These are phyloP conservation scores for Pogonocichla stellata DNA, from an alignment of 2,113 vertebrate genomes.

Conservation along the genomic window DNA sequence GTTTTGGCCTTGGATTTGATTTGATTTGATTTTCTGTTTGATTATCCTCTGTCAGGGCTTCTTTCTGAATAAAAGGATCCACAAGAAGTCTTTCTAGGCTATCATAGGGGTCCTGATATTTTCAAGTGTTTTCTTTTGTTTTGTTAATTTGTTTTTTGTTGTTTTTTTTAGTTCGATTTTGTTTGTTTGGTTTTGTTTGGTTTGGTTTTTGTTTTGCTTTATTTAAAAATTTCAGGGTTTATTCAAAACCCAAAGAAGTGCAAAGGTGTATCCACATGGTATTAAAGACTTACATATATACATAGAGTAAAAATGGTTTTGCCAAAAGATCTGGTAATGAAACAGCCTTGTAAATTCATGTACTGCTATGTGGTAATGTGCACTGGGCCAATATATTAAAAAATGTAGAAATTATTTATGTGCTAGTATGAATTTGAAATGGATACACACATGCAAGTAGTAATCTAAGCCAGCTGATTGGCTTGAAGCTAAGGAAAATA, in stretches of 20 bases:
- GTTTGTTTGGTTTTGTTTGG: background rate
- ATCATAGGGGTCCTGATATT: background rate
- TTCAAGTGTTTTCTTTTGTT: background rate
- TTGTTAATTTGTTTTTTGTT: background rate
- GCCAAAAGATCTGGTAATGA: background rate
- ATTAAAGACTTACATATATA: background rate
- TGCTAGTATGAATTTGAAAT: background rate
- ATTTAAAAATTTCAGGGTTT: background rate
- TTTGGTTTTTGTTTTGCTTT: too few relatives aligned
- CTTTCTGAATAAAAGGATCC: background rate
- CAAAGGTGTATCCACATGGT: background rate
- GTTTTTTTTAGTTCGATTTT: background rate
- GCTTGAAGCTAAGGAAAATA: background rate
- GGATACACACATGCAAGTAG: background rate
- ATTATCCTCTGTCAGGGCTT: background rate
- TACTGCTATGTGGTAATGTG: background rate
- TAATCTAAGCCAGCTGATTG: background rate
- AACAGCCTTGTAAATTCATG: background rate
- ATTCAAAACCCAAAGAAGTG: background rate
- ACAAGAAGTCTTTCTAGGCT: background rate
- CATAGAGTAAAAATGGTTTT: background rate
- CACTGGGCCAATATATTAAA: background rate
- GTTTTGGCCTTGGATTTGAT: background rate
- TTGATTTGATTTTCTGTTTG: conserved; percentile 1
- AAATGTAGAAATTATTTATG: background rate